A percentile compares a stretch with the other conserved stretches of the same genome.
These are phyloP conservation scores for Dimorphilus gyrociliatus DNA, from an alignment of 2,888 invertebrate genomes.

Conservation along the genomic window DNA sequence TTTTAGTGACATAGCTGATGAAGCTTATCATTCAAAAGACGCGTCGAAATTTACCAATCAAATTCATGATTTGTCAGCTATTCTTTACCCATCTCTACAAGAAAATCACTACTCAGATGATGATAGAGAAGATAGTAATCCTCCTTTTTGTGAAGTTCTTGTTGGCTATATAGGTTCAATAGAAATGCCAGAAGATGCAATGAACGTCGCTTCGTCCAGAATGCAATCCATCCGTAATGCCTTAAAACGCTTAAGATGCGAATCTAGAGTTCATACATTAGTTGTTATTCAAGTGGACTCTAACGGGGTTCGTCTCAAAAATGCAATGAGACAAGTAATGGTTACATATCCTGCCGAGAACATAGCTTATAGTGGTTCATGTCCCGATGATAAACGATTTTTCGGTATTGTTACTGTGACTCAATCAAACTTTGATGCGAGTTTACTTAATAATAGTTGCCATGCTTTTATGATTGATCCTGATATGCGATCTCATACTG, in stretches of 20 bases:
- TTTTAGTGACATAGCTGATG: no score
- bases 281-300: conserved; percentile 69
- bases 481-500: conserved; percentile 60
- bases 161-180: conserved; percentile 86
- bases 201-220: conserved; percentile 38
- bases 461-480: conserved; percentile 87
- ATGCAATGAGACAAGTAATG: conserved; percentile 57
- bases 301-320: conserved; percentile 55
- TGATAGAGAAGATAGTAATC: conserved; percentile 4
- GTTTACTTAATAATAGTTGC: conserved; percentile 51
- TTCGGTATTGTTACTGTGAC: conserved; percentile 71
- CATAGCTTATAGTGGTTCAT: conserved; percentile 72
- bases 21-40: no score
- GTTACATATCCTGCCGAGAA: conserved; percentile 72
- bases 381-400: conserved; percentile 73
- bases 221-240: conserved; percentile 61
- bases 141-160: conserved; percentile 24
- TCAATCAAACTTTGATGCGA: conserved; percentile 18
- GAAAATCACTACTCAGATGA: conserved; percentile 6
- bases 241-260: conserved; percentile 69
- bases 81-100: conserved; percentile 19
- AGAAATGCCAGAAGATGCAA: conserved; percentile 58
- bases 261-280: conserved; percentile 59
- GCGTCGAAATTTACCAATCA: no score
- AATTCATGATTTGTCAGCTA: conserved; percentile 20